phyloP scores from a whole-genome alignment of 2,797 vertebrate species.

The Sebastes glaucus region DNA sequence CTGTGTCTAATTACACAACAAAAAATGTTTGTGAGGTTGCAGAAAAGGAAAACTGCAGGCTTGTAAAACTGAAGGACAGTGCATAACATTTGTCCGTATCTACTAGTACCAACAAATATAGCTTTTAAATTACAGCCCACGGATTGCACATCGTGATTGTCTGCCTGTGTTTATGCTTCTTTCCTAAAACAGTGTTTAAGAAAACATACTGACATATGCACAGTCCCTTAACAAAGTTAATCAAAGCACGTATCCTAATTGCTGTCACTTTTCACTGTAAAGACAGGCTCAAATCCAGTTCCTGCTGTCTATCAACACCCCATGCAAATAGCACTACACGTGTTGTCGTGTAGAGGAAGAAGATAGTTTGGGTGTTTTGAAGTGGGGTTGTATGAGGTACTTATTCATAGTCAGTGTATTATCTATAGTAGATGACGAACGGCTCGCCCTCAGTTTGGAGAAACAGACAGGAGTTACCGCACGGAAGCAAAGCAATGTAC shows the following conservation, averaged over 20 bases:
- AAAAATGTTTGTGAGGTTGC: background rate
- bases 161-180: background rate
- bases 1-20: background rate
- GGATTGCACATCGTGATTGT: background rate
- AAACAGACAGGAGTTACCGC: too few species aligned
- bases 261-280: background rate
- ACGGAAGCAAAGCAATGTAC: too few species aligned
- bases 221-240: background rate
- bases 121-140: background rate
- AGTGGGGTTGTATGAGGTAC: too few species aligned
- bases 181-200: background rate
- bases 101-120: background rate
- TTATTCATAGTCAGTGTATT: too few species aligned
- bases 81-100: background rate
- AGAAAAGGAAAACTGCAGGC: conserved; percentile 12
- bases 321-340: background rate
- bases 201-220: background rate
- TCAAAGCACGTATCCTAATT: background rate
- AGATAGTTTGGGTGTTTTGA: too few species aligned
- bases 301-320: conserved; percentile 3
- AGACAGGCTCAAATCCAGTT: background rate
- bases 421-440: too few species aligned
- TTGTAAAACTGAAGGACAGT: conserved; percentile 1
- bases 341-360: background rate
- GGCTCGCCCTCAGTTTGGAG: too few species aligned